A percentile compares a stretch with the other conserved stretches of the same genome.
Evolutionary conservation across 2,888 invertebrate species (phyloP).

Genomic region (Ichneumoninae sp.): DNA sequence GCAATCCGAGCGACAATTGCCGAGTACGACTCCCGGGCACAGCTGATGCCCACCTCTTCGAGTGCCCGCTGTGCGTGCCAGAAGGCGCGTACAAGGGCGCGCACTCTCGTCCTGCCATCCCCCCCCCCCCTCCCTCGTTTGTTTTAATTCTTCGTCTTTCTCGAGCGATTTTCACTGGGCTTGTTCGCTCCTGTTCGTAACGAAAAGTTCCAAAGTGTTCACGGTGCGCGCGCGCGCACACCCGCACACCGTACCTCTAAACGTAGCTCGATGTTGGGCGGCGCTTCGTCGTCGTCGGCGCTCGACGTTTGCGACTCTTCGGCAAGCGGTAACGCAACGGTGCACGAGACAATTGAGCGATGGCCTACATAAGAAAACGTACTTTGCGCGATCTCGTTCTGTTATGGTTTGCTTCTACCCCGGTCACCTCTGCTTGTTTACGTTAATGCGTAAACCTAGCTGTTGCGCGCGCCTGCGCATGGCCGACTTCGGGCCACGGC

Average conservation of each 20-base stretch:
- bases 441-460: neutral
- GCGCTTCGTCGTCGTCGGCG: slow-evolving; percentile 36
- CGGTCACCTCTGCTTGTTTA: neutral
- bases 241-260: neutral
- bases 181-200: neutral
- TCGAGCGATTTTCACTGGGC: neutral
- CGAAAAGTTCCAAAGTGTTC: too few species aligned
- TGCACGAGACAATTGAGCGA: slow-evolving; percentile 75
- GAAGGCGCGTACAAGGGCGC: slow-evolving; percentile 45
- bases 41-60: slow-evolving; percentile 11
- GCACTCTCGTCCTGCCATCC: slow-evolving; percentile 35
- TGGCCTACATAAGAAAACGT: slow-evolving; percentile 75
- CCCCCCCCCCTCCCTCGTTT: slow-evolving; percentile 6
- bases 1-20: neutral
- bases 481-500: too few species aligned
- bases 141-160: neutral
- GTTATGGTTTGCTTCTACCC: slow-evolving; percentile 3
- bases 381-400: slow-evolving; percentile 66
- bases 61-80: slow-evolving; percentile 12
- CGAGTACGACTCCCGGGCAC: neutral
- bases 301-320: slow-evolving; percentile 28
- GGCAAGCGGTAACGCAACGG: slow-evolving; percentile 59
- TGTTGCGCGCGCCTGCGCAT: neutral
- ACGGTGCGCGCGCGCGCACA: too few species aligned
- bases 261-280: neutral